Percentiles rank a stretch among this genome's conserved stretches.
Evolutionary conservation across 2,113 vertebrate species (phyloP).

Genomic region (Irena cyanogastra): DNA sequence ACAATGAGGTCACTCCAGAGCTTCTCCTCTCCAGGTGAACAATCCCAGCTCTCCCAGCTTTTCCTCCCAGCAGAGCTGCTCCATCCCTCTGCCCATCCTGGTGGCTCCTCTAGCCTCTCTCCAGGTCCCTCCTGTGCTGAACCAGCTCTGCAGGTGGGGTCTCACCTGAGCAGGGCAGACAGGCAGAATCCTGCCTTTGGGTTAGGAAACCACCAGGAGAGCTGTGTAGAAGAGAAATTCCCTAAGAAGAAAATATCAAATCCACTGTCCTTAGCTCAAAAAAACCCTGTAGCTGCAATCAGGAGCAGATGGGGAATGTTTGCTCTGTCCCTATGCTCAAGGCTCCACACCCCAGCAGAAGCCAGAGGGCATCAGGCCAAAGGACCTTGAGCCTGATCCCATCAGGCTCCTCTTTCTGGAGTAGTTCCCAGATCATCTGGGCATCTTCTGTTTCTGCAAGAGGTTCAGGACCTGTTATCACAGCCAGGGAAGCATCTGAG

Average conservation of each 20-base stretch:
- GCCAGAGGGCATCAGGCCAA: not conserved
- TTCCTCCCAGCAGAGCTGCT: not conserved
- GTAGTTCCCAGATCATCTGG: not conserved
- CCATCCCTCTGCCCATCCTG: not conserved
- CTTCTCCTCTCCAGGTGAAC: not conserved
- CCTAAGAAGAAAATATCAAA: not conserved
- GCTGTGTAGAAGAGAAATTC: rapidly evolving
- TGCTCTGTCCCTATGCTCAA: not conserved
- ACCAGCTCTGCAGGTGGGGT: not conserved
- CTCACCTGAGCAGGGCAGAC: not conserved
- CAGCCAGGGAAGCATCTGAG: not conserved
- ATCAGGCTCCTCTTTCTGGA: not conserved
- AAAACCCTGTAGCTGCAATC: not conserved
- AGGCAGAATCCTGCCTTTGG: not conserved
- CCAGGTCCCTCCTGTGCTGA: not conserved
- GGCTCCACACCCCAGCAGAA: rapidly evolving
- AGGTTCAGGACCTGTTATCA: not conserved
- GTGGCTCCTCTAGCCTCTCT: not conserved
- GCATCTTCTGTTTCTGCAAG: not conserved
- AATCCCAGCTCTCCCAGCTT: not conserved
- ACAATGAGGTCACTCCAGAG: rapidly evolving
- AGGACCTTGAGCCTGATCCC: not conserved
- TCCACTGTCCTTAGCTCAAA: too few relatives aligned
- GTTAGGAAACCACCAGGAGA: not conserved
- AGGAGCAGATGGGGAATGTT: rapidly evolving